Conservation (phyloP, 2,113 vertebrate species). For the Regulus satrapa region DNA sequence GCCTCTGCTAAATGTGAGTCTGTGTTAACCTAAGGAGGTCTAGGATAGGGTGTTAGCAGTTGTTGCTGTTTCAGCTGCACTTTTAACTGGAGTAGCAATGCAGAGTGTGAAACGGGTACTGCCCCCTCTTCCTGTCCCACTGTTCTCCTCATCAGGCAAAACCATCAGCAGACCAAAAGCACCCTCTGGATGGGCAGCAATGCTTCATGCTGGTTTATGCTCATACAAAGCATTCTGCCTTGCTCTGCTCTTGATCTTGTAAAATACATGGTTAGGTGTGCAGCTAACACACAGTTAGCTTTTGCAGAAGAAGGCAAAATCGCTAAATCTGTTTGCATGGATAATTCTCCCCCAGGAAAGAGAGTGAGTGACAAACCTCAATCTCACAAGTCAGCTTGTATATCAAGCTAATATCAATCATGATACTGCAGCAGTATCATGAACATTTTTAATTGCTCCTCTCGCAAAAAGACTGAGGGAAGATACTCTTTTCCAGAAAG, state of each 20-base stretch:
- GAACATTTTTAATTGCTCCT: not conserved
- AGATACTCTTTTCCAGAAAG: not conserved
- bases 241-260: not conserved
- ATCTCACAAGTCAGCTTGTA: not conserved
- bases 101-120: not conserved
- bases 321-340: not conserved
- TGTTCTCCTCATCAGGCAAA: not conserved
- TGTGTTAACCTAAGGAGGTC: not conserved
- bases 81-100: not conserved
- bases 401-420: too few relatives aligned
- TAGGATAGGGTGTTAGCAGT: not conserved
- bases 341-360: not conserved
- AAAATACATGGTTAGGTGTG: not conserved
- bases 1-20: not conserved
- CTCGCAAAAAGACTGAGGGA: not conserved
- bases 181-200: not conserved
- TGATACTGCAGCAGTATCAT: not conserved
- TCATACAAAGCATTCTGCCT: not conserved
- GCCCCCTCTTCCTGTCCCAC: not conserved
- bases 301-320: not conserved
- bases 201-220: too few relatives aligned
- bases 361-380: accelerated
- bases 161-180: not conserved
- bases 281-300: not conserved
- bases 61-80: not conserved